Conservation (phyloP, 2,113 vertebrate genomes). For the Penelope pileata region DNA sequence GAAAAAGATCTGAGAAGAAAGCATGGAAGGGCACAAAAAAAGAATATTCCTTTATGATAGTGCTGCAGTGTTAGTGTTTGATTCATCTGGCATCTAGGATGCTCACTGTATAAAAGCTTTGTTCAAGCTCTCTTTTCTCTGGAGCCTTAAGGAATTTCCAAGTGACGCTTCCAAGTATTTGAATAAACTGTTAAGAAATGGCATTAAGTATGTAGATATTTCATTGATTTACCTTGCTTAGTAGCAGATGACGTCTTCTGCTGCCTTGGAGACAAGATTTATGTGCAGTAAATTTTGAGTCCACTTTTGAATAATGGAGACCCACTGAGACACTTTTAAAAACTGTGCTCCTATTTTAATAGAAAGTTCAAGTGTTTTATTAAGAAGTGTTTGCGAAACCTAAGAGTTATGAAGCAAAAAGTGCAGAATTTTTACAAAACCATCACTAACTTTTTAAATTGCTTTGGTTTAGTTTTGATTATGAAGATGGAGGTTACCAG, state of each 20-base stretch:
- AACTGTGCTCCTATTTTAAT: background rate
- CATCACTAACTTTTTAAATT: background rate
- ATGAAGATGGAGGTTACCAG: constrained; percentile 94
- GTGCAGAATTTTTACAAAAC: background rate
- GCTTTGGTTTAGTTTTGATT: constrained; percentile 87
- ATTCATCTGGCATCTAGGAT: background rate
- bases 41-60: background rate
- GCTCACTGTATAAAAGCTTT: background rate
- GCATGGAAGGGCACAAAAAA: background rate
- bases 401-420: background rate
- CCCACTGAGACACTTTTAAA: background rate
- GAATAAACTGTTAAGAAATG: background rate
- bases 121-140: background rate
- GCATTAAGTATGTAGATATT: background rate
- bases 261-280: background rate
- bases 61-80: background rate
- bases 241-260: background rate
- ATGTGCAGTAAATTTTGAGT: background rate
- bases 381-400: background rate
- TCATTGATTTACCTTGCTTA: background rate
- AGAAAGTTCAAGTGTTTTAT: background rate
- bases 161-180: background rate
- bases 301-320: background rate
- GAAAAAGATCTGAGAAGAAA: background rate
- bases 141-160: background rate